Evolutionary conservation across 1,140 invertebrate genomes (phyloP).

Genomic region (Hycleus cichorii): DNA sequence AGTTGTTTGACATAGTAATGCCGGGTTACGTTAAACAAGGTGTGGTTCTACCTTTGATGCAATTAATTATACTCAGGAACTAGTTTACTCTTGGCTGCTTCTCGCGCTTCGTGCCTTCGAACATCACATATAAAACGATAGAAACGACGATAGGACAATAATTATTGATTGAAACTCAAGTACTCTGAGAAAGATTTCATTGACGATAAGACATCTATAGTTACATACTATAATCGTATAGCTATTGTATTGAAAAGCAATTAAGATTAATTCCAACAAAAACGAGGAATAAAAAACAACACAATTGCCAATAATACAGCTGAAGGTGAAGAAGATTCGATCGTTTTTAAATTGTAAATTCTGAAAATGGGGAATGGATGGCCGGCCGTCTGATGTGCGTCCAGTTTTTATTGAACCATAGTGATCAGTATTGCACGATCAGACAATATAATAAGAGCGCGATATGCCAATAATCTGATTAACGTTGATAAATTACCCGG

Average conservation of each 20-base stretch:
- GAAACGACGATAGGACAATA: conserved; percentile 10
- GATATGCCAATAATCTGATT: conserved; percentile 29
- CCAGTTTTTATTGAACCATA: too few species aligned
- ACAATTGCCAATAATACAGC: too few species aligned
- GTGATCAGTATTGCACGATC: conserved; percentile 25
- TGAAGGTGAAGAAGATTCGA: too few species aligned
- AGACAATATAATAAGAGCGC: conserved; percentile 26
- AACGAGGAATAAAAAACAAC: too few species aligned
- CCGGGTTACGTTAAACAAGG: conserved; percentile 21
- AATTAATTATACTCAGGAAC: conserved; percentile 23
- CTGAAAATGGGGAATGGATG: too few species aligned
- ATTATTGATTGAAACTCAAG: conserved; percentile 9
- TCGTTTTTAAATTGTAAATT: too few species aligned
- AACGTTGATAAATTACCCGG: conserved; percentile 29
- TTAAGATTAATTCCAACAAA: too few species aligned
- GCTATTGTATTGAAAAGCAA: too few species aligned
- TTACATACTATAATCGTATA: too few species aligned
- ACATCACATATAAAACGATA: conserved; percentile 10
- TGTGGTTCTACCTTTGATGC: conserved; percentile 22
- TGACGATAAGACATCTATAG: too few species aligned
- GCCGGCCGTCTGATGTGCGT: too few species aligned
- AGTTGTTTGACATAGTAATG: conserved; percentile 25
- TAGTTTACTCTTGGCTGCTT: conserved; percentile 21
- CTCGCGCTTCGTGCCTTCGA: conserved; percentile 12
- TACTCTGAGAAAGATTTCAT: not conserved